Evolutionary conservation across 2,888 invertebrate genomes (phyloP), one percentile per base, ranked within the genome.

Genomic region (Papilio demoleus): DNA sequence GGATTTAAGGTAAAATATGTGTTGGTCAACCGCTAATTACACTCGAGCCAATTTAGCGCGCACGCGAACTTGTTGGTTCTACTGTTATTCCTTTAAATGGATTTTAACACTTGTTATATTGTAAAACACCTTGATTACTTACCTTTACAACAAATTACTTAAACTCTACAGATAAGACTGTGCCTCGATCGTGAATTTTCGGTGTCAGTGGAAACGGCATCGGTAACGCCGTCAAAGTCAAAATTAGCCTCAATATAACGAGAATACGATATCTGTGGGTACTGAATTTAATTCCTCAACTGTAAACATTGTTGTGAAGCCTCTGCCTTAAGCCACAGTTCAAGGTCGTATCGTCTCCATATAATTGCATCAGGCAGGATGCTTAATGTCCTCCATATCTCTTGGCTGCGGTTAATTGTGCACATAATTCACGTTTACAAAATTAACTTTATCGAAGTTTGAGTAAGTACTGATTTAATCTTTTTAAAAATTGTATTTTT

Each of bases 271-370:
- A n/a, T n/a, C n/a, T n/a, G 22, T 22, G 47, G 47, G 22, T 12
- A 47, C 4, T 3, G 3, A 22, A 47, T 47, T 47, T 47, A 47
- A 47, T 22, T 47, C 22, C 11, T 22, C 12, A 6, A 17, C 31
- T 4, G n/a, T 63, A 47, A n/a, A n/a, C n/a, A n/a, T n/a, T n/a
- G n/a, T 47, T 34, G 5, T n/a, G 14, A 31, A 56, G 17, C n/a
- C 22, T 27, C 31, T 4, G 42, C 58, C 17, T 34, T 56, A 34
- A 22, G 40, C 27, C 27, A 22, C 61, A 24, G 68, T 47, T 64
- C 63, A 68, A 64, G 68, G 68, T 47, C 5, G 38, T 17, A 22
- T 38, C 68, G 58, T 64, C 68, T 68, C 31, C 68, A 60, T n/a
- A 59, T 68, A 68, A 68, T 64, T 68, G 60, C 59, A 8, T 5